These are phyloP conservation scores for Schmidtea mediterranea DNA, from an alignment of 1,140 invertebrate species.

Conservation along the genomic window DNA sequence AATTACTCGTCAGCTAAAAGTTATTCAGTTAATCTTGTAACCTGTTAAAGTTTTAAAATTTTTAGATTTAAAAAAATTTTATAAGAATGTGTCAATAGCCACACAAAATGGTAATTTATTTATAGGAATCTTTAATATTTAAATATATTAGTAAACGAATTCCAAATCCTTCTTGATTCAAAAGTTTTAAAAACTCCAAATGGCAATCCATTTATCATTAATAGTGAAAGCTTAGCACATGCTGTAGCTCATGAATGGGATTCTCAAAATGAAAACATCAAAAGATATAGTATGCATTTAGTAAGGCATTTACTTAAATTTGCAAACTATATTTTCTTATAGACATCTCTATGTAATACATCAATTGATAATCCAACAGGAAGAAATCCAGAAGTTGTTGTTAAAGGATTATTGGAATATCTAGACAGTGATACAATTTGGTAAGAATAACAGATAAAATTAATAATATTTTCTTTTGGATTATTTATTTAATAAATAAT, in stretches of 20 bases:
- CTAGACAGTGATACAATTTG: conserved; percentile 56
- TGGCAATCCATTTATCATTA: conserved; percentile 44
- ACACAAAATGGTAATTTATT: conserved; percentile 20
- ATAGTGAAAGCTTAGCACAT: conserved; percentile 57
- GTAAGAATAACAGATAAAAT: too few species aligned
- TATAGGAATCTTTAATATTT: background rate
- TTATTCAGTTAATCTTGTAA: conserved; percentile 1
- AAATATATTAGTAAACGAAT: conserved; percentile 12
- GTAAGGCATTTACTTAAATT: conserved; percentile 28
- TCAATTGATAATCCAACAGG: conserved; percentile 63
- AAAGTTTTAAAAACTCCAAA: conserved; percentile 58
- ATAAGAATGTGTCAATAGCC: conserved; percentile 38
- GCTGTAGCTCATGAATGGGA: conserved; percentile 68
- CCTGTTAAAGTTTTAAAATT: conserved; percentile 1
- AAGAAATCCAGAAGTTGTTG: conserved; percentile 40
- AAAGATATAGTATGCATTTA: conserved; percentile 56
- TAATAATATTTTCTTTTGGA: too few species aligned
- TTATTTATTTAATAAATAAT: too few species aligned
- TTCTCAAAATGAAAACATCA: conserved; percentile 46
- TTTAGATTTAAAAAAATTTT: conserved; percentile 32
- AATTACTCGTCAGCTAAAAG: too few species aligned
- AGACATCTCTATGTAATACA: conserved; percentile 64
- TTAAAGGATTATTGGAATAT: conserved; percentile 47
- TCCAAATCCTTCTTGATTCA: conserved; percentile 49
- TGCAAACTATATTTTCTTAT: background rate